Base-by-base conservation (phyloP, 1,140 invertebrate species). In the Bombus cullumanus region DNA sequence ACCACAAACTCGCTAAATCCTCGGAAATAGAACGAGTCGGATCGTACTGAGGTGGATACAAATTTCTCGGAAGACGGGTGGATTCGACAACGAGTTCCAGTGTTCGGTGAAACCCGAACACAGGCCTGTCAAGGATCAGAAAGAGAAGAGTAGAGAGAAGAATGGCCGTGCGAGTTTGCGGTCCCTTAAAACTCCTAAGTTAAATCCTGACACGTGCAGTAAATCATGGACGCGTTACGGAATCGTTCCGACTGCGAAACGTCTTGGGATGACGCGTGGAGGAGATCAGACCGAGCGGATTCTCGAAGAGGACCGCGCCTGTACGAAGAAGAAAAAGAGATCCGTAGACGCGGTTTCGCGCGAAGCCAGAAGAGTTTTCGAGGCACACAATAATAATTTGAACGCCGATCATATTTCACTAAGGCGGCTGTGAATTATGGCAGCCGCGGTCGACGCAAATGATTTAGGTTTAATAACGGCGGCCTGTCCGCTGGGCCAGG, bases 391-490 rank as follows among this genome's bases (percentile, higher is more conserved):
- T 90, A 94, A 90, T 90, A 90, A 94, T 94, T 94, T 94, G 92
- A 94, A 94, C 94, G 90, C 83, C 90, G 92, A 91, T 92, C 92
- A 93, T 94, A 94, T 94, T 94, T 94, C 92, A 94, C 92, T 87
- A 89, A 88, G 81, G 69, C 81, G 86, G 69, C 89, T 83, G 91
- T 94, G 94, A 94, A 91, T 94, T 94, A 94, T 94, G 92, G 93
- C 92, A 90, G 89, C 85, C 89, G 86, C 74, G 89, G 90, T 89
- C 91, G 92, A 94, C 93, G 93, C 92, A 91, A 94, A 94, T 94
- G 94, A 94, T 94, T 94, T 94, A 94, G 93, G 93, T 94, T 94
- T 94, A 94, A 94, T 94, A 94, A 94, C 91, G 93, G 92, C 90
- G 90, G 89, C 75, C 82, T 88, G 88, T 87, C 86, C 89, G 88